phyloP scores from a whole-genome alignment of 2,113 vertebrate species.

The Muntiacus muntjak region DNA sequence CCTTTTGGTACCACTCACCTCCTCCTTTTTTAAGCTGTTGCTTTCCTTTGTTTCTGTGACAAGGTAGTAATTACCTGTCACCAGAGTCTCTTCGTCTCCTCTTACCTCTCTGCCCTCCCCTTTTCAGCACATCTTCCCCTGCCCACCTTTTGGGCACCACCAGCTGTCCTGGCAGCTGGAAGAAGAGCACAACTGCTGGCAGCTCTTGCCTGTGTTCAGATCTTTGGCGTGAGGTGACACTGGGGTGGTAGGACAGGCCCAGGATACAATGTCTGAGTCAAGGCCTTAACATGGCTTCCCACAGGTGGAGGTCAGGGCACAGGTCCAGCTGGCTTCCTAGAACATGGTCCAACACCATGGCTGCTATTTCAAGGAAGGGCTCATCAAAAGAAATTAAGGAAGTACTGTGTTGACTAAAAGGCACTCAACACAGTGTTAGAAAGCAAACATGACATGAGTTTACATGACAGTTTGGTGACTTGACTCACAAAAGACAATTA shows the following conservation, averaged over 20 bases:
- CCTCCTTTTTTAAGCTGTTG: background rate
- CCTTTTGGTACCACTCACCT: background rate
- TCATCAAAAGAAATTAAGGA: background rate
- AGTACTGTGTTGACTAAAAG: background rate
- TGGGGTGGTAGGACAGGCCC: background rate
- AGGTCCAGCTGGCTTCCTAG: background rate
- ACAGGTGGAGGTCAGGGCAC: background rate
- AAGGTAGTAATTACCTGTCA: background rate
- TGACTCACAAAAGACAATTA: background rate
- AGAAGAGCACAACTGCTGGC: background rate
- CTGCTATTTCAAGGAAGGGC: background rate
- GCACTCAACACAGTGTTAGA: background rate
- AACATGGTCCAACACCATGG: background rate
- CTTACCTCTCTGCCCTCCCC: background rate
- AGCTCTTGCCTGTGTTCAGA: background rate
- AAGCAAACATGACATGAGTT: background rate
- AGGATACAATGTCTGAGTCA: background rate
- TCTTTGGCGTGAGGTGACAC: background rate
- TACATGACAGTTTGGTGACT: background rate
- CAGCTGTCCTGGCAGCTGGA: background rate
- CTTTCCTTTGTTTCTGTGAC: background rate
- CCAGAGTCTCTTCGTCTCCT: background rate
- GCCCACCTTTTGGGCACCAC: background rate
- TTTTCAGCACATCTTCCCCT: background rate
- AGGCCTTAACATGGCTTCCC: background rate